These are phyloP conservation scores for Eueides isabella DNA, from an alignment of 1,140 invertebrate genomes.

Conservation along the genomic window DNA sequence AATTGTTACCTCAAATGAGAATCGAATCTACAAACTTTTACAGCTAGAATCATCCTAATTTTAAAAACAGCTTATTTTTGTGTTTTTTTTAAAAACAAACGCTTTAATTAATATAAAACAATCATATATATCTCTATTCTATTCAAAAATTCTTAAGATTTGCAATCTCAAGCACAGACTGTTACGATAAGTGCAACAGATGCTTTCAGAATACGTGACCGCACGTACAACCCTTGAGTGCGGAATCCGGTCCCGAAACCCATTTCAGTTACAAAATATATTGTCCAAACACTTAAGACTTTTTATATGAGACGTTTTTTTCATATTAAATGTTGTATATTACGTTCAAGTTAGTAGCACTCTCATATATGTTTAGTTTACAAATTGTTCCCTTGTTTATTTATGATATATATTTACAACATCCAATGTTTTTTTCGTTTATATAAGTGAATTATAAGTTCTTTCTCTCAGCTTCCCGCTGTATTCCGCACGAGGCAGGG, in stretches of 20 bases:
- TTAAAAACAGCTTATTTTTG: no score
- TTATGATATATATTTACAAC: no score
- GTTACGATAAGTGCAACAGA: slow-evolving; percentile 11
- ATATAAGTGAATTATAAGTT: no score
- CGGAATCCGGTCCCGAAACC: background rate
- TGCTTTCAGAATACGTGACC: slow-evolving; percentile 6
- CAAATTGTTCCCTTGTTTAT: no score
- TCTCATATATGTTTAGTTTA: no score
- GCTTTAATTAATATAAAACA: background rate
- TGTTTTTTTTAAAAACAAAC: background rate
- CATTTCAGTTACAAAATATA: slow-evolving; percentile 11
- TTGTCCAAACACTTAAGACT: background rate
- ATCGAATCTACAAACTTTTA: no score
- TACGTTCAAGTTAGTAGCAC: no score
- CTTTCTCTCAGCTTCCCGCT: no score
- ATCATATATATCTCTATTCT: background rate
- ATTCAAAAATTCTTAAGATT: slow-evolving; percentile 6
- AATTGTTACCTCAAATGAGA: no score
- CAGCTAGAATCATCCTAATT: no score
- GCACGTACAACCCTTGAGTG: slow-evolving; percentile 3
- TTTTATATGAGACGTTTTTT: background rate
- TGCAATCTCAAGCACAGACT: slow-evolving; percentile 5
- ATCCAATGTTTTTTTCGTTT: no score
- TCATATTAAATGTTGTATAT: background rate
- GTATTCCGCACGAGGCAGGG: no score